phyloP scores from a whole-genome alignment of 2,797 vertebrate species.

The Phrynocephalus forsythii region DNA sequence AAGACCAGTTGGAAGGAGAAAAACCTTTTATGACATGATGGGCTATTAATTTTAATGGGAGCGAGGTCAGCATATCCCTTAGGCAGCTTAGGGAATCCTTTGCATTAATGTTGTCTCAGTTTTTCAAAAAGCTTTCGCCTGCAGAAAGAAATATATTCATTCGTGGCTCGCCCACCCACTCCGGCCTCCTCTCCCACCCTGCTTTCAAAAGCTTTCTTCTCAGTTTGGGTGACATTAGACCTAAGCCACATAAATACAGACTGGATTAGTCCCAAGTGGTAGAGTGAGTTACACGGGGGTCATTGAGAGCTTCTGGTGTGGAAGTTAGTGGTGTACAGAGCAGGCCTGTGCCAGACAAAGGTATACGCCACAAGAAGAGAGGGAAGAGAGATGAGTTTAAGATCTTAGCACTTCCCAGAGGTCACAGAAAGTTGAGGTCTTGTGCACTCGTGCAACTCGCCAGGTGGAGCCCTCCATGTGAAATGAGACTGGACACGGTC shows the following conservation, averaged over 20 bases:
- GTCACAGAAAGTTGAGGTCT: conserved; percentile 51
- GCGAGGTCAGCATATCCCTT: neutral
- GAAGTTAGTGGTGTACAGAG: neutral
- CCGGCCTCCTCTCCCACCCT: neutral
- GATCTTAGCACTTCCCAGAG: conserved; percentile 39
- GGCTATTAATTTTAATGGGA: conserved; percentile 21
- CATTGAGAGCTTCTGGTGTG: neutral
- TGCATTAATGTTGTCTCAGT: neutral
- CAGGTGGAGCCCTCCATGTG: conserved; percentile 25
- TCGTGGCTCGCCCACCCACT: neutral
- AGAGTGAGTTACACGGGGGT: conserved; percentile 4
- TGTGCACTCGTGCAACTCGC: conserved; percentile 18
- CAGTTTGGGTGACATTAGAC: neutral
- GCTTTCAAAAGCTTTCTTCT: neutral
- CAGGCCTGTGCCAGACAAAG: conserved; percentile 14
- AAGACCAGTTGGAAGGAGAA: neutral
- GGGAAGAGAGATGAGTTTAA: conserved; percentile 18
- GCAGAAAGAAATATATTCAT: neutral
- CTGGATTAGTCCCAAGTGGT: neutral
- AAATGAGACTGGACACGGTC: conserved; percentile 15
- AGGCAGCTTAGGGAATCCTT: neutral
- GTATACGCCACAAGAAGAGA: conserved; percentile 22
- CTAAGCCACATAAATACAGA: conserved; percentile 14
- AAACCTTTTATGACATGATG: conserved; percentile 16
- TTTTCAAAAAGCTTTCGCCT: neutral